Evolutionary conservation across 2,113 vertebrate genomes (phyloP).

Genomic region (Rhadina sibilatrix): DNA sequence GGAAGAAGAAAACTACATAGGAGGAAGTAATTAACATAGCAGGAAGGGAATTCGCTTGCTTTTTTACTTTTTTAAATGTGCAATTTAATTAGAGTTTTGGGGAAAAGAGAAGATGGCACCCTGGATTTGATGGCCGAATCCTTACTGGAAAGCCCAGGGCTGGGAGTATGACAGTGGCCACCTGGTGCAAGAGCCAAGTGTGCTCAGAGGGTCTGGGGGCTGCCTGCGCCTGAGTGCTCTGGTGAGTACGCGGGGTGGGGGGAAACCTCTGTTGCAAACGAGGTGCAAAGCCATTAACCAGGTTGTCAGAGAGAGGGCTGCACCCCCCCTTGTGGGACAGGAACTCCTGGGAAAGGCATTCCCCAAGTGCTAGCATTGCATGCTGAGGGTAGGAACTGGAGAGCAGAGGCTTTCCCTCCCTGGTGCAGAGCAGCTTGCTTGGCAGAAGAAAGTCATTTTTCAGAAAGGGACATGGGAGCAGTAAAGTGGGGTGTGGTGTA

Average conservation of each 20-base stretch:
- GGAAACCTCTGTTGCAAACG: background rate
- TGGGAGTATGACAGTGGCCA: fast-evolving
- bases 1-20: background rate
- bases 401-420: background rate
- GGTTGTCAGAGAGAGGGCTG: background rate
- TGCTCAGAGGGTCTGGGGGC: background rate
- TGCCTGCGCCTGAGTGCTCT: background rate
- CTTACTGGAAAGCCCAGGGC: background rate
- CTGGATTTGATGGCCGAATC: background rate
- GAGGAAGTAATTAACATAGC: background rate
- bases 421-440: background rate
- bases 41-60: background rate
- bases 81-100: background rate
- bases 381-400: background rate
- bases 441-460: background rate
- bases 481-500: background rate
- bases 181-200: background rate
- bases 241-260: background rate
- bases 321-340: background rate
- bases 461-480: background rate
- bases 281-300: background rate
- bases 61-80: background rate
- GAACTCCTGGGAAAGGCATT: fast-evolving
- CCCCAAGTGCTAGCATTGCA: background rate
- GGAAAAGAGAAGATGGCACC: background rate